Evolutionary conservation across 2,888 invertebrate species (phyloP).

Genomic region (Argyresthia goedartella): DNA sequence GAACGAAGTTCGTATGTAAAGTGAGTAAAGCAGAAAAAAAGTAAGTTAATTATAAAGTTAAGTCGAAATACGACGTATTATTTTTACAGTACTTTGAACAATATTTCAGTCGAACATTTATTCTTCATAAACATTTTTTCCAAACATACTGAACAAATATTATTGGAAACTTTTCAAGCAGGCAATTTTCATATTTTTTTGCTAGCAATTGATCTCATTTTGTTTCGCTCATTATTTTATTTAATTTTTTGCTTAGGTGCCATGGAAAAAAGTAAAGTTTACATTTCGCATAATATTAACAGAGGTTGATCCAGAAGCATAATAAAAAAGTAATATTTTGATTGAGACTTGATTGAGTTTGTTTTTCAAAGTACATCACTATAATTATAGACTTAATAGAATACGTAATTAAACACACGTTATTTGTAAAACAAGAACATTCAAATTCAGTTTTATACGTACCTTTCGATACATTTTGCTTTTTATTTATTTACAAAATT

Average conservation of each 20-base stretch:
- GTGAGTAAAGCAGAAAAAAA: slow-evolving; percentile 21
- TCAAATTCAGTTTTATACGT: background rate
- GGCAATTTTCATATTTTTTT: slow-evolving; percentile 43
- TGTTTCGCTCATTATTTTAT: slow-evolving; percentile 36
- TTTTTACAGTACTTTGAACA: slow-evolving; percentile 42
- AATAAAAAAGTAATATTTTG: slow-evolving; percentile 30
- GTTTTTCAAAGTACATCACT: slow-evolving; percentile 13
- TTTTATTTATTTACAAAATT: slow-evolving; percentile 28
- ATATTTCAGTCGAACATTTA: slow-evolving; percentile 31
- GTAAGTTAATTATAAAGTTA: slow-evolving; percentile 21
- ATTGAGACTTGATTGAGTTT: slow-evolving; percentile 9
- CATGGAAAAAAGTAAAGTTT: slow-evolving; percentile 29
- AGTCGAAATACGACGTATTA: slow-evolving; percentile 26
- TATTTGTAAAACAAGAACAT: background rate
- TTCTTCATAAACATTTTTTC: slow-evolving; percentile 6
- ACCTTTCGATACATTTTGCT: slow-evolving; percentile 7
- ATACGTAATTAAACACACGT: background rate
- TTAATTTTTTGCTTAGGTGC: slow-evolving; percentile 35
- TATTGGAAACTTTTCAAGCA: slow-evolving; percentile 30
- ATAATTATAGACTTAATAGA: slow-evolving; percentile 9
- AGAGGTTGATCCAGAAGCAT: slow-evolving; percentile 27
- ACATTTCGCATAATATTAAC: slow-evolving; percentile 5
- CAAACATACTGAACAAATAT: slow-evolving; percentile 9
- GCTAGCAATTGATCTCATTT: slow-evolving; percentile 52
- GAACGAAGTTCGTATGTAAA: slow-evolving; percentile 18